Evolutionary conservation across 37 sponge, comb jelly and placozoan species (phyloP).

Genomic region (Halisarca cf. caerulea): DNA sequence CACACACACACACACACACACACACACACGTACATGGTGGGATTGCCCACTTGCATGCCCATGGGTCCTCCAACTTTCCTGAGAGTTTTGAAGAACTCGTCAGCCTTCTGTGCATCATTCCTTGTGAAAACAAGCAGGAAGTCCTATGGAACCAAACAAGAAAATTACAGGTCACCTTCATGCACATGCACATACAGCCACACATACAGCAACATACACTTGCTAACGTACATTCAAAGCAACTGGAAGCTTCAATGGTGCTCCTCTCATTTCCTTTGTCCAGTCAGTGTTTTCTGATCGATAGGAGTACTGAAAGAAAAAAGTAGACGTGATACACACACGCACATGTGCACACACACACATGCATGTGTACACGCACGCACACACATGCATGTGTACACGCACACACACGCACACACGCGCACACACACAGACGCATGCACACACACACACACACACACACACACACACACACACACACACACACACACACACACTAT

Average conservation of each 20-base stretch:
- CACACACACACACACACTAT: not conserved
- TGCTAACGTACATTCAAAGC: slow-evolving; percentile 8
- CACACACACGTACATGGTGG: slow-evolving; percentile 30
- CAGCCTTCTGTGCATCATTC: slow-evolving; percentile 53
- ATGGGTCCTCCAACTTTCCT: slow-evolving; percentile 80
- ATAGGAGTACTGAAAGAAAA: slow-evolving; percentile 44
- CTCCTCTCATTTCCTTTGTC: slow-evolving; percentile 82
- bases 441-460: not conserved
- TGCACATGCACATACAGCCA: no score
- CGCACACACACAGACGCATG: not conserved
- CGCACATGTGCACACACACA: no score
- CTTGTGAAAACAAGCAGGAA: slow-evolving; percentile 66
- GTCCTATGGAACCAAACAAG: slow-evolving; percentile 24
- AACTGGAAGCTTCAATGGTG: slow-evolving; percentile 44
- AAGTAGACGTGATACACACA: no score
- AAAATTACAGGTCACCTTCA: no score
- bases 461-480: no score
- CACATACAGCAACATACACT: no score
- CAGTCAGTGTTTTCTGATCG: slow-evolving; percentile 63
- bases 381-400: not conserved
- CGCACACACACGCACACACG: not conserved
- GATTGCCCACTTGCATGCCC: slow-evolving; percentile 64
- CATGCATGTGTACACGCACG: not conserved
- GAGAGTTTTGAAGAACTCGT: slow-evolving; percentile 69
- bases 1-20: no score